Base-by-base conservation (phyloP, 2,113 vertebrate genomes). In the Scomber colias region DNA sequence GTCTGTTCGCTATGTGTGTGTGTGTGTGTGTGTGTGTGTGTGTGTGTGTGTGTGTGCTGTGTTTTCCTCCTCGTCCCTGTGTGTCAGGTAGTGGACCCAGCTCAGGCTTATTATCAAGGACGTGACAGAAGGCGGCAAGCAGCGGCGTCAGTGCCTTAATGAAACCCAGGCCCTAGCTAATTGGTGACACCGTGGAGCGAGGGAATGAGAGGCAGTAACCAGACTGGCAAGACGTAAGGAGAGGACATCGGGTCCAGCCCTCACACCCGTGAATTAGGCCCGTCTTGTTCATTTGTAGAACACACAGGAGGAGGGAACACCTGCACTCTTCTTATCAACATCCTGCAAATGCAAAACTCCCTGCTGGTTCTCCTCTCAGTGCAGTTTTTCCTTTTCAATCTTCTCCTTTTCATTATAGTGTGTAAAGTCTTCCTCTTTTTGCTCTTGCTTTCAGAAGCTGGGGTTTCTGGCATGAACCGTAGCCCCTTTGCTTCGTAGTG, bases 111-210 rank as follows among this genome's bases (percentile, higher is more conserved):
- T 95, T 95, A 95, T 95, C 94, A 90, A 91, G 78, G 70, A 78
- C 70, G 93, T 95, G 93, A 92, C 92, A 94, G 94, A 91, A 93
- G 92, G 92, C 85, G 19, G 65, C 92, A 94, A 94, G 93, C 89
- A 55, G 87, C 84, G 93, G 94, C 92, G 74, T 86, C 90, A 82
- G 90, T 13, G 93, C 95, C 96, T 96, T 97, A 96, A 96, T 93
- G 94, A 95, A 96, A 96, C 75, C 91, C 84, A 87, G 95, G 93
- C 91, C 94, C 86, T 80, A 66, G 86, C 95, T 97, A 97, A 97
- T 96, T 97, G 96, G 95, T 96, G 95, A 96, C 95, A 95, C 77
- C 75, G 89, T 89, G 89, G 93, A 86, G 92, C 91, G 89, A 82
- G 75, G 84, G 88, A 85, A 92, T 78, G 92, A 85, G 86, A 94